These are phyloP conservation scores for Zelleria hepariella DNA, from an alignment of 2,888 invertebrate genomes.

Conservation along the genomic window DNA sequence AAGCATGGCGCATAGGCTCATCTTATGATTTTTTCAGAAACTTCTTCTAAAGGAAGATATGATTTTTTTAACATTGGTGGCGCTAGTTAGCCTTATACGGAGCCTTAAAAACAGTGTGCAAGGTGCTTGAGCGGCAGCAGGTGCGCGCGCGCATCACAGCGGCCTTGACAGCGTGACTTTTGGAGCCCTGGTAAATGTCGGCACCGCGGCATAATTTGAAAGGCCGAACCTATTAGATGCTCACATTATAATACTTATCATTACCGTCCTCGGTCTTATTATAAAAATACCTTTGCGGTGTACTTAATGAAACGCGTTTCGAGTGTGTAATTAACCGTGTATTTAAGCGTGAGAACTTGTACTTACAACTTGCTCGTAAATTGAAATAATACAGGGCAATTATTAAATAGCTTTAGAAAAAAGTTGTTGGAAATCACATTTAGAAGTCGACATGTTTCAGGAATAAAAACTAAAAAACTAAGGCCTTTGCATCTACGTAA, in stretches of 20 bases:
- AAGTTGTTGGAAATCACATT: too few relatives aligned
- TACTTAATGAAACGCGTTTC: background rate
- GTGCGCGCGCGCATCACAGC: slow-evolving; percentile 27
- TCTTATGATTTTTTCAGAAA: too few relatives aligned
- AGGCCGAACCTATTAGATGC: slow-evolving; percentile 45
- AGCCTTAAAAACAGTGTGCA: background rate
- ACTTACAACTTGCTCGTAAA: too few relatives aligned
- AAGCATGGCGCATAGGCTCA: too few relatives aligned
- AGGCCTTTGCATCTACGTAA: too few relatives aligned
- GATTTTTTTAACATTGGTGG: too few relatives aligned
- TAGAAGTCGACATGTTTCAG: too few relatives aligned
- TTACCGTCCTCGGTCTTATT: slow-evolving; percentile 14
- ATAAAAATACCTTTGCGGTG: background rate
- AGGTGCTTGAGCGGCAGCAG: background rate
- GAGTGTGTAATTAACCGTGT: background rate
- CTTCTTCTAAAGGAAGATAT: too few relatives aligned
- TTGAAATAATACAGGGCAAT: too few relatives aligned
- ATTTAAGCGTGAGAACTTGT: background rate
- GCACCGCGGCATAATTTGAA: slow-evolving; percentile 33
- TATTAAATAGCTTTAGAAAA: too few relatives aligned
- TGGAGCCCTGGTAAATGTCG: slow-evolving; percentile 43
- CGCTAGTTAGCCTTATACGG: too few relatives aligned
- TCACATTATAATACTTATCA: slow-evolving; percentile 35
- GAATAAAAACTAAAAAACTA: too few relatives aligned
- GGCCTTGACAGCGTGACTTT: slow-evolving; percentile 64